Evolutionary conservation across 1,140 invertebrate genomes (phyloP).

Genomic region (Caenorhabditis elegans): WBcel235 BX284606.5:16718001-16718500

Average conservation of each 20-base stretch:
- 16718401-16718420: neutral
- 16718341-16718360: neutral
- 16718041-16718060: conserved; percentile 65
- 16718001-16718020: neutral
- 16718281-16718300: neutral
- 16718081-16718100: conserved; percentile 66
- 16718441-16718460: too few species aligned
- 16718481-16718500: too few species aligned
- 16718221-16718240: conserved; percentile 56
- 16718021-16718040: conserved; percentile 63
- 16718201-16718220: conserved; percentile 63
- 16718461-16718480: too few species aligned
- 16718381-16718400: neutral
- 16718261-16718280: conserved; percentile 7
- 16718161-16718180: conserved; percentile 61
- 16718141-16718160: conserved; percentile 62
- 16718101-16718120: conserved; percentile 62
- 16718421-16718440: neutral
- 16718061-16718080: conserved; percentile 60
- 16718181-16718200: conserved; percentile 60
- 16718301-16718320: neutral
- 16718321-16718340: neutral
- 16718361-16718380: neutral
- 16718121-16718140: conserved; percentile 57
- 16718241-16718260: neutral